Conservation (phyloP, 2,888 invertebrate species). For the Harpalus rubripes region DNA sequence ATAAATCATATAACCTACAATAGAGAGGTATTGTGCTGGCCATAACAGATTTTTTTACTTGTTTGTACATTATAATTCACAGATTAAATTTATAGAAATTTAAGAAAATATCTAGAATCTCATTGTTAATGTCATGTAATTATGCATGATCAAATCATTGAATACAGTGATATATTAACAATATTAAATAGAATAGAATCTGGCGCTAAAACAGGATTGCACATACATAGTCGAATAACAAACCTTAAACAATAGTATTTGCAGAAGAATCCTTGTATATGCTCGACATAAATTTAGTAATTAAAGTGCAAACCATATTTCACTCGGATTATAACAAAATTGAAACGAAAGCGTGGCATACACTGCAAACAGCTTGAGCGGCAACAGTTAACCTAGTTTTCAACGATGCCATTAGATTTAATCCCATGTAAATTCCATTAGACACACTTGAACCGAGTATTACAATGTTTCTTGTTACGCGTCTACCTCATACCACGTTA, state of each 20-base stretch:
- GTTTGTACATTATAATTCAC: too few species aligned
- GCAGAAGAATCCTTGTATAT: slow-evolving; percentile 18
- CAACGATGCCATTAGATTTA: slow-evolving; percentile 67
- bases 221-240: not conserved
- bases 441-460: slow-evolving; percentile 66
- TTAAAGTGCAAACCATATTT: slow-evolving; percentile 60
- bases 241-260: slow-evolving; percentile 3
- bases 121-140: not conserved
- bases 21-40: too few species aligned
- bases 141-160: not conserved
- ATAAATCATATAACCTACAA: too few species aligned
- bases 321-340: slow-evolving; percentile 65
- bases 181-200: not conserved
- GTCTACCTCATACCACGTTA: slow-evolving; percentile 19
- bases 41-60: too few species aligned
- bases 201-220: not conserved
- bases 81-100: too few species aligned
- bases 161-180: too few species aligned
- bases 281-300: slow-evolving; percentile 53
- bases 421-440: slow-evolving; percentile 67
- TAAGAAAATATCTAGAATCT: too few species aligned
- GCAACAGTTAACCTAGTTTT: slow-evolving; percentile 67
- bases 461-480: slow-evolving; percentile 66
- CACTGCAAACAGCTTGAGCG: slow-evolving; percentile 24
- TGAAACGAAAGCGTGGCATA: slow-evolving; percentile 57